Base-by-base conservation (phyloP, 1,140 invertebrate genomes). In the Psix sp. region DNA sequence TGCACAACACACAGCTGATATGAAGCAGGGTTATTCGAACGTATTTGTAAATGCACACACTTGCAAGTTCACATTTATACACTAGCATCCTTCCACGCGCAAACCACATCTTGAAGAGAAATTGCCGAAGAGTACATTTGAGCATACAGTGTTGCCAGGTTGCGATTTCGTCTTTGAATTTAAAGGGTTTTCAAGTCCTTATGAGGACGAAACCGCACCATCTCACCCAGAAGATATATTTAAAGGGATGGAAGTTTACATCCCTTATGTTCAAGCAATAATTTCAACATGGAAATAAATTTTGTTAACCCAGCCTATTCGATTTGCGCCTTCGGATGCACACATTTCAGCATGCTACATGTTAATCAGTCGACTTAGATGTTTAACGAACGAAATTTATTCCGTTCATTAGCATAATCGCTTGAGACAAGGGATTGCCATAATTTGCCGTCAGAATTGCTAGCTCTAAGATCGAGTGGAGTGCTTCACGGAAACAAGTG, bases 151-250 rank as follows among this genome's bases (percentile, higher is more conserved):
- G 70, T 73, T 66, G 60, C 54, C 70, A 51, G 21, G 43, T 48
- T 49, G 56, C 48, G 56, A 67, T 66, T 74, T 60, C 49, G 45
- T 74, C 72, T 68, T 68, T 63, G 51, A 59, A 74, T 57, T 68
- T 68, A 52, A 65, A 74, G 63, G 63, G 63, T 68, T 63, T 57
- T 49, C 2, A 35, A 68, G 65, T 40, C 24, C 40, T 18, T 13
- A 24, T 52, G 51, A 46, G 54, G 59, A 57, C 65, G 51, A 57
- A 29, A n/a, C n/a, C n/a, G n/a, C 51, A 57, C 49, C 49, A 72
- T 72, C 59, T 60, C n/a, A n/a, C n/a, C n/a, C n/a, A n/a, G n/a
- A n/a, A n/a, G n/a, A n/a, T n/a, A n/a, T n/a, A n/a, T n/a, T n/a
- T n/a, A n/a, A n/a, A n/a, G n/a, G n/a, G n/a, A n/a, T n/a, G n/a